Evolutionary conservation across 2,113 vertebrate species (phyloP), one percentile per base, ranked within the genome.

Genomic region (Rhineura floridana): DNA sequence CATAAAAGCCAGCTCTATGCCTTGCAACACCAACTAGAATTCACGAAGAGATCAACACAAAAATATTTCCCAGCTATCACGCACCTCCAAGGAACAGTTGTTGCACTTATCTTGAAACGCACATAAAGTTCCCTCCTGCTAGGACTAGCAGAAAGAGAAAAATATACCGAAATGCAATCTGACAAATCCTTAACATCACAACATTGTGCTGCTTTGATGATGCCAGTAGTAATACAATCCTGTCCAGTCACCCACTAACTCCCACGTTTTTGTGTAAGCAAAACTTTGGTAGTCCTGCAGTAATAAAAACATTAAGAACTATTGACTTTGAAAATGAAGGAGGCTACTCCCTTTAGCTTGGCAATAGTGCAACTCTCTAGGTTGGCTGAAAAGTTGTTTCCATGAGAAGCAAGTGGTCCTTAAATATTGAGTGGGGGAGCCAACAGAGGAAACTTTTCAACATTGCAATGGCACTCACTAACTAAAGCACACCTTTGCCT

Each of bases 251-350:
- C 48, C 87, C 90, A 92, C 42, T 36, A 91, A 89, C 69, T 80
- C 79, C 67, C 78, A 81, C 75, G 70, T 89, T 86, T 88, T 90
- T 88, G n/a, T 67, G 89, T 87, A 75, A 93, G 87, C 42, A 91
- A 94, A 94, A 70, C 78, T 91, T 91, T 94, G 91, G 92, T 11
- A 93, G 55, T 81, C 88, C 72, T 88, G 90, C 91, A 92, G 87
- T 89, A 86, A 91, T 81, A 81, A 93, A 93, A 94, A 90, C 83
- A 86, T 87, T 84, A 91, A 81, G 94, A 83, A 90, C 73, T 96
- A 92, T 90, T 95, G 91, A 93, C 92, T 94, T 94, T 94, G 90
- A 95, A 87, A 95, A 92, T 46, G 28, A 90, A 93, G 89, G 86
- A 6, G 89, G 46, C 90, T 94, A 96, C 92, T 94, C 93, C 91